These are phyloP conservation scores for Amazona vittata DNA, from an alignment of 2,113 vertebrate species.

Conservation along the genomic window DNA sequence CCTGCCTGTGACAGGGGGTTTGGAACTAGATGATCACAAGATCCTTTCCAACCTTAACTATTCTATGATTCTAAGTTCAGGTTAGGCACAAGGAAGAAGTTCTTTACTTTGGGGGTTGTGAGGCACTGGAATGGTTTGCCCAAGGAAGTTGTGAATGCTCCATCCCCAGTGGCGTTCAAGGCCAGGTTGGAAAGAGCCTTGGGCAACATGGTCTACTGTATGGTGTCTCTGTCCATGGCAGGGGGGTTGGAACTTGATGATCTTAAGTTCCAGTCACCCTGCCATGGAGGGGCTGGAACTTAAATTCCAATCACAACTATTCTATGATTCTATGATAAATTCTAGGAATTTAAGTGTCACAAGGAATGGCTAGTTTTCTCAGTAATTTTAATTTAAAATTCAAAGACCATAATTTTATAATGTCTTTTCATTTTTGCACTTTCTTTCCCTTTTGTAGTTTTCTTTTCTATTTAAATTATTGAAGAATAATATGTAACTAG, in stretches of 20 bases:
- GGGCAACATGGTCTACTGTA: too few species aligned
- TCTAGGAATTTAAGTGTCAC: not conserved
- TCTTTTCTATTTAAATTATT: not conserved
- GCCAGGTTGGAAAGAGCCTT: not conserved
- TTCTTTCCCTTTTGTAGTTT: not conserved
- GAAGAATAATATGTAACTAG: not conserved
- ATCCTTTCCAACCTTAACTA: too few species aligned
- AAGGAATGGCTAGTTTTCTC: not conserved
- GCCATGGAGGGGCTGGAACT: not conserved
- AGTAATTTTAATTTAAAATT: not conserved
- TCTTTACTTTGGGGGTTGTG: not conserved
- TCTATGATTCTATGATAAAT: not conserved
- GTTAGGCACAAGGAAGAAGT: not conserved
- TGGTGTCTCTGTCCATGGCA: not conserved
- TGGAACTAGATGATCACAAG: not conserved
- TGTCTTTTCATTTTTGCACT: not conserved
- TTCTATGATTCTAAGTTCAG: too few species aligned
- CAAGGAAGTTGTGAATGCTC: not conserved
- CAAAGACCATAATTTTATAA: not conserved
- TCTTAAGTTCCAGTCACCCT: not conserved
- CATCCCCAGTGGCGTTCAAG: too few species aligned
- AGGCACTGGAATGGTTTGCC: not conserved
- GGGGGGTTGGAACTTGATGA: not conserved
- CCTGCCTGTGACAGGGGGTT: too few species aligned
- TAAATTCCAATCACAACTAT: not conserved